Evolutionary conservation across 2,797 vertebrate species (phyloP), one percentile per base, ranked within the genome.

Genomic region (Danio aesculapii): DNA sequence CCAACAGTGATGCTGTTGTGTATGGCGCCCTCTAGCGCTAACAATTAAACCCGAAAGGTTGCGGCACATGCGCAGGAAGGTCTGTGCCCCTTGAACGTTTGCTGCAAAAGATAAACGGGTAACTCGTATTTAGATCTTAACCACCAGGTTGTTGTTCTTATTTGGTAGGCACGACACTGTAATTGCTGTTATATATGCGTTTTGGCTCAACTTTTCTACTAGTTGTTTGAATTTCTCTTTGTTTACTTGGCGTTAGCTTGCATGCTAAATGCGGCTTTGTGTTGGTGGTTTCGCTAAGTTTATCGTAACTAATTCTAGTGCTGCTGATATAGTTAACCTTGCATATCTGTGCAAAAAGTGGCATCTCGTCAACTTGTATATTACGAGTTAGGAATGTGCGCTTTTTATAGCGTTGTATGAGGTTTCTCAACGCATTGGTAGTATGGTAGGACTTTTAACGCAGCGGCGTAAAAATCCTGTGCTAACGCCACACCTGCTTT

Each of bases 151-250:
- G 3, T 30, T 30, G 30, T 30, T 30, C n/a, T 39, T 41, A 6
- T 6, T 30, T 58, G 30, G 11, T 0, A 0, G 0, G 19, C 0
- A 1, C 5, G 5, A 43, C 12, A 3, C 0, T 19, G 9, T 17
- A 11, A 0, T 1, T 16, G 14, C 2, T 14, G 7, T 17, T 5
- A 7, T 19, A 6, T 4, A 14, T 12, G 10, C 39, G n/a, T 16
- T 11, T 1, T 1, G 12, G 8, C 0, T 16, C 5, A 6, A 5
- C 59, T 49, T 49, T 70, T 6, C 19, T 5, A 3, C 30, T 1
- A 30, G 30, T n/a, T 17, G 5, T 58, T 8, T 49, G 46, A 11
- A 13, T 30, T 50, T 30, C 30, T 19, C 9, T 58, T 68, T 39
- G 16, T 5, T 30, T 30, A 30, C 30, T 3, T 30, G 30, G 30